Base-by-base conservation (phyloP, 2,888 invertebrate species). In the Ametastegia equiseti region DNA sequence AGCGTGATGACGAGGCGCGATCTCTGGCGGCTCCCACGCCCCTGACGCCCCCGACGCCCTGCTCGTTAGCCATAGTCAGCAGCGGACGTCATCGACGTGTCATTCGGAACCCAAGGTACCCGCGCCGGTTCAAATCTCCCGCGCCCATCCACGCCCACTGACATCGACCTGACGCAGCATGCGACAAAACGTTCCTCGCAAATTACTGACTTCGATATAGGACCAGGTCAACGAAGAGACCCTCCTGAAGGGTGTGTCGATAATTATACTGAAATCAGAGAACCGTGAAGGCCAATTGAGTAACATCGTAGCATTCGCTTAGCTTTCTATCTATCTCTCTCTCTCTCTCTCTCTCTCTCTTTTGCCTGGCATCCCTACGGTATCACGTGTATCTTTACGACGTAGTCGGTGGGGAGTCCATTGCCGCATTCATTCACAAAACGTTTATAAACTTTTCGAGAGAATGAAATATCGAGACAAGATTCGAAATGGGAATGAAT, bases 31-130 rank as follows among this genome's bases (percentile, higher is more conserved):
- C 86, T 90, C 89, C 88, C 91, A 90, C 90, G 89, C 90, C 90
- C 89, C 88, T 82, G 86, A 90, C 90, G 89, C 90, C 90, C 89
- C 88, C 83, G 86, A 90, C 90, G 90, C 90, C 90, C 89, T 84
- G 90, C 91, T 92, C 91, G 91, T 92, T 92, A 92, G 88, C 89
- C 90, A 82, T 88, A 91, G 90, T 92, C 91, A 92, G 91, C 91
- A 92, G 88, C 88, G 89, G 89, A 90, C 91, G 90, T 91, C 91
- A 91, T 91, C 91, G 91, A 90, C 89, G 88, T 91, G 91, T 91
- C 91, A 91, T 91, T 91, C 89, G 88, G 88, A 88, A 87, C 78
- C 78, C 63, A 78, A 63, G 78, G 78, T 27, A 78, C 60, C 78
- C 15, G n/a, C n/a, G n/a, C n/a, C n/a, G 42, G 78, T 63, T 78